Evolutionary conservation across 2,888 invertebrate genomes (phyloP).

Genomic region (Bellardia pandia): DNA sequence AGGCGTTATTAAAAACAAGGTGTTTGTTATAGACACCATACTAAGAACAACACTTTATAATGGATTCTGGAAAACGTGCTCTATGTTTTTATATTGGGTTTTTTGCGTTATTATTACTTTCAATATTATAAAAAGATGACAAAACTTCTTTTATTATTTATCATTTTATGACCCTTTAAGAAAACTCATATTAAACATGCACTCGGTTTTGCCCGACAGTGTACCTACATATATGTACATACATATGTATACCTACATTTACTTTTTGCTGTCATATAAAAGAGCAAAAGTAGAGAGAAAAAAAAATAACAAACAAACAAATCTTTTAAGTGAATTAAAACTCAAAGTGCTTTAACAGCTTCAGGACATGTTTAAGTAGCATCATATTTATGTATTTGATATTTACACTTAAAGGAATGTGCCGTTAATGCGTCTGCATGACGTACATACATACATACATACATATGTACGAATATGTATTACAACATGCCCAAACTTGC

Average conservation of each 20-base stretch:
- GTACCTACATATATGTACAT: neutral
- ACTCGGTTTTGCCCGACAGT: too few relatives aligned
- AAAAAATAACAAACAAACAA: conserved; percentile 1
- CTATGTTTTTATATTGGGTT: too few relatives aligned
- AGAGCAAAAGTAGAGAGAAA: neutral
- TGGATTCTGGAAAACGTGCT: too few relatives aligned
- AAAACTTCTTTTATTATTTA: too few relatives aligned
- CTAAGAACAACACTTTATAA: too few relatives aligned
- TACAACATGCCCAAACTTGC: too few relatives aligned
- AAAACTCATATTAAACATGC: too few relatives aligned
- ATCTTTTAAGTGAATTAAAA: conserved; percentile 67
- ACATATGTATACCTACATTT: neutral
- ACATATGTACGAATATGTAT: neutral
- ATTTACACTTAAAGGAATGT: conserved; percentile 43
- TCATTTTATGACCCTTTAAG: too few relatives aligned
- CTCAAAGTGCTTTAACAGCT: conserved; percentile 56
- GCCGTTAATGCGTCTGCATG: conserved; percentile 7
- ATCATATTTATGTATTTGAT: conserved; percentile 31
- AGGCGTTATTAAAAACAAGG: too few relatives aligned
- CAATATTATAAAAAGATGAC: too few relatives aligned
- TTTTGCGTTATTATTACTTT: too few relatives aligned
- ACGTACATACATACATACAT: neutral
- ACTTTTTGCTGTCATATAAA: neutral
- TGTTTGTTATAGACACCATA: too few relatives aligned
- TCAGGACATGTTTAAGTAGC: conserved; percentile 43